Base-by-base conservation (phyloP, 2,888 invertebrate species). In the Xylota segnis region DNA sequence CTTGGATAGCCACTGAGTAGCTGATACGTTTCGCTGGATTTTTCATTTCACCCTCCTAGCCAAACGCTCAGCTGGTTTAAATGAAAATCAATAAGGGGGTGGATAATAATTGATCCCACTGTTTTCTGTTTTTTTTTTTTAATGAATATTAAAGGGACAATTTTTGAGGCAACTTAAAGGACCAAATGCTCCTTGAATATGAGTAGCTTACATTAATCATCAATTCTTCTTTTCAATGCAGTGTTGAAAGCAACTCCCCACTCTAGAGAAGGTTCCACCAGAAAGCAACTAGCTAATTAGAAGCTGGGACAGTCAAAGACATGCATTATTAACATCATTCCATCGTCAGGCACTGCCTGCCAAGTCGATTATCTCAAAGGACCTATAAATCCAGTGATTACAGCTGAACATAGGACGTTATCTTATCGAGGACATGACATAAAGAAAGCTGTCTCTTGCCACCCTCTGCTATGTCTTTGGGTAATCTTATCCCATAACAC, bases 381-480 rank as follows among this genome's bases (percentile, higher is more conserved):
- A 88, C 81, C 83, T 82, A 87, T 88, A 87, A 87, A 87, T 88
- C 78, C 83, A 78, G 78, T 87, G 87, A 88, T 88, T 88, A 88
- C 87, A 87, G 87, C 81, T 72, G 78, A 88, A 84, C 79, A 75
- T 74, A 86, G 78, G 79, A 86, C 84, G 74, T 86, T 87, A 78
- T 87, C 87, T 87, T 83, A 68, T 87, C 75, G 66, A 82, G 77
- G 61, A 83, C 50, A 72, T 83, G 77, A 61, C 65, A 72, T 77
- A 72, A 78, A 78, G 82, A 58, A 82, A 63, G 18, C 50, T 61
- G 63, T 40, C 71, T 37, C 37, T 23, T 40, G 27, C 32, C 56
- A 68, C 58, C 82, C 81, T 56, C 81, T 18, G 43, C 5, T 45
- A 16, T 65, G 34, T 29, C 43, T 65, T 45, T 54, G 66, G 66